Evolutionary conservation across 2,888 invertebrate genomes (phyloP).

Genomic region (Sarcophaga subvicina): DNA sequence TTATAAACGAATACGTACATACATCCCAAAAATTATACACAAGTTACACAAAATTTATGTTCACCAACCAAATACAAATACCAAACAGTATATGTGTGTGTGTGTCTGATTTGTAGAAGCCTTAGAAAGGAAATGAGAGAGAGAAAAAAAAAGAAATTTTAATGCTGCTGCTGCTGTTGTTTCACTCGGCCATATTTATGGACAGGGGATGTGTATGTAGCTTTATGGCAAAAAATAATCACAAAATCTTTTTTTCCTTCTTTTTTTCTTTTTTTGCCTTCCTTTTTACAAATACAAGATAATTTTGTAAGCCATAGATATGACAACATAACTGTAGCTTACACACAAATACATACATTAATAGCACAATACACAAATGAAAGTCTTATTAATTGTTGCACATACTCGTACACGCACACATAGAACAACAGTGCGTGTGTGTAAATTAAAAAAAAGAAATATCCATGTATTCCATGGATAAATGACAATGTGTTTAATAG

Average conservation of each 20-base stretch:
- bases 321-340: not conserved
- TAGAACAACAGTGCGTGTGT: not conserved
- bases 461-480: not conserved
- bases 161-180: not conserved
- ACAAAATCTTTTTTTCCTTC: not conserved
- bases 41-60: conserved; percentile 54
- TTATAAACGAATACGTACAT: not conserved
- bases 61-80: conserved; percentile 2
- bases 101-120: not conserved
- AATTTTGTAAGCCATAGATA: conserved; percentile 11
- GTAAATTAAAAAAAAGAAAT: not conserved
- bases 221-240: conserved; percentile 53
- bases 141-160: not conserved
- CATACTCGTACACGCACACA: not conserved
- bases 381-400: not conserved
- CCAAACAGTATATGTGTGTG: not conserved
- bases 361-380: conserved; percentile 10
- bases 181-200: conserved; percentile 35
- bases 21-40: conserved; percentile 26
- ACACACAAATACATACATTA: conserved; percentile 36
- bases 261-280: not conserved
- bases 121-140: not conserved
- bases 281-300: not conserved
- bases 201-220: conserved; percentile 26
- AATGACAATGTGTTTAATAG: not conserved